Percentiles rank a stretch among this genome's conserved stretches.
Conservation (phyloP, 2,113 vertebrate genomes). For the Nicator chloris region DNA sequence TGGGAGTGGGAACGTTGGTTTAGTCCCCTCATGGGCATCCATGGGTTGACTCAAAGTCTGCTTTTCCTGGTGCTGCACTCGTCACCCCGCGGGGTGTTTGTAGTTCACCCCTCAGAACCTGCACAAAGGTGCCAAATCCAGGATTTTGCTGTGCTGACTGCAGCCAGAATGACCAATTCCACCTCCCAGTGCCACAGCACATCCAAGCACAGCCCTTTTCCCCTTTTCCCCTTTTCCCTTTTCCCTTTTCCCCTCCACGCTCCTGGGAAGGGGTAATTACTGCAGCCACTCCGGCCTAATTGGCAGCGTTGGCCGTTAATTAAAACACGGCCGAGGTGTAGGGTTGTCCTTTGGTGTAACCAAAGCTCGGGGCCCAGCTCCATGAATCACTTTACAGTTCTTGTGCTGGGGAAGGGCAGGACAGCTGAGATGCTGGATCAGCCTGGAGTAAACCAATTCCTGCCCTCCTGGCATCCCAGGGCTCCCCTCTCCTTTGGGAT, state of each 20-base stretch:
- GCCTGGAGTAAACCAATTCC: conserved; percentile 76
- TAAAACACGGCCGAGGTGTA: conserved; percentile 79
- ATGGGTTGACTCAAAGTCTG: accelerated
- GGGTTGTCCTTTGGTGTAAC: conserved; percentile 81
- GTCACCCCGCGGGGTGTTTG: neutral
- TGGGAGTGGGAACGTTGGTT: neutral
- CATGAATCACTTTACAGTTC: conserved; percentile 85
- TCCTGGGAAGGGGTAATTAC: conserved; percentile 75
- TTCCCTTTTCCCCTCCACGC: conserved; percentile 23
- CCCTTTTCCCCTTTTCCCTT: too few relatives aligned
- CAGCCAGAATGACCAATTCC: neutral
- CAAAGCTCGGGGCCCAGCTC: conserved; percentile 75
- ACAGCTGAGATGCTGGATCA: conserved; percentile 65
- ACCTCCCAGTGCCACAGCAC: neutral
- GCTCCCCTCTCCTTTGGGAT: conserved; percentile 65
- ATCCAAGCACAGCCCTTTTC: conserved; percentile 10
- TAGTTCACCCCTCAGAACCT: neutral
- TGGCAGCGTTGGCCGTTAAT: conserved; percentile 85
- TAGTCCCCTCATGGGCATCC: neutral
- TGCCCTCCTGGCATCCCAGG: conserved; percentile 18
- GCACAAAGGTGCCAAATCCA: neutral
- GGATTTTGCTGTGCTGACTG: neutral
- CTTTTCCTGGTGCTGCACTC: neutral
- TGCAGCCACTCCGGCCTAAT: conserved; percentile 71
- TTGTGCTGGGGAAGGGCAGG: conserved; percentile 75